phyloP scores from a whole-genome alignment of 2,113 vertebrate species.

The Anhinga anhinga region DNA sequence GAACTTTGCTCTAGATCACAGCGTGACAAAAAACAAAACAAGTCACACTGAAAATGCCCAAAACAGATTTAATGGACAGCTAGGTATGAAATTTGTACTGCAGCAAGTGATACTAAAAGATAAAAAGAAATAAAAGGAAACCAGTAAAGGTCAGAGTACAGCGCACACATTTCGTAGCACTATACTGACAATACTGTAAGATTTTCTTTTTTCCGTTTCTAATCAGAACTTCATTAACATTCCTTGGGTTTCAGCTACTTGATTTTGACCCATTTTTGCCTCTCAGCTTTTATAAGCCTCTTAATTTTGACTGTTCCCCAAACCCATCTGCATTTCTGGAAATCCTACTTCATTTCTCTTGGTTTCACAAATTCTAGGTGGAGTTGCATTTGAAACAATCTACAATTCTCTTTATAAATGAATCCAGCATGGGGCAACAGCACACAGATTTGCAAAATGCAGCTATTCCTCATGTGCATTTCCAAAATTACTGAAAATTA shows the following conservation, averaged over 20 bases:
- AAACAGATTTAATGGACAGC: not conserved
- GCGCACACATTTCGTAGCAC: not conserved
- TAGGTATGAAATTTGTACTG: not conserved
- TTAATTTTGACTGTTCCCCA: not conserved
- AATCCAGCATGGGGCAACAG: not conserved
- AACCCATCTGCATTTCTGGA: not conserved
- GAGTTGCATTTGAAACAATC: not conserved
- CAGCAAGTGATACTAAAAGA: not conserved
- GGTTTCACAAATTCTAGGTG: not conserved
- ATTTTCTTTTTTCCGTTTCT: not conserved
- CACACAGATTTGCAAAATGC: not conserved
- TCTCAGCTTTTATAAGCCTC: not conserved
- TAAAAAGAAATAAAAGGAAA: not conserved
- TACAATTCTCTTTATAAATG: not conserved
- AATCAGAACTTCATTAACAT: not conserved
- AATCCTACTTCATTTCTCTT: not conserved
- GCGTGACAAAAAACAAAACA: not conserved
- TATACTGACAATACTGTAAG: not conserved
- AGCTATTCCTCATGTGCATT: not conserved
- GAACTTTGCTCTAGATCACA: not conserved
- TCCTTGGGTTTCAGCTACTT: not conserved
- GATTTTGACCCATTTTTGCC: not conserved
- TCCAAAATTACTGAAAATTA: conserved; percentile 15
- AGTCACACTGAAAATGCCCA: not conserved
- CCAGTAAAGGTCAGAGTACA: not conserved